Evolutionary conservation across 2,888 invertebrate species (phyloP).

Genomic region (Tipula confusa): DNA sequence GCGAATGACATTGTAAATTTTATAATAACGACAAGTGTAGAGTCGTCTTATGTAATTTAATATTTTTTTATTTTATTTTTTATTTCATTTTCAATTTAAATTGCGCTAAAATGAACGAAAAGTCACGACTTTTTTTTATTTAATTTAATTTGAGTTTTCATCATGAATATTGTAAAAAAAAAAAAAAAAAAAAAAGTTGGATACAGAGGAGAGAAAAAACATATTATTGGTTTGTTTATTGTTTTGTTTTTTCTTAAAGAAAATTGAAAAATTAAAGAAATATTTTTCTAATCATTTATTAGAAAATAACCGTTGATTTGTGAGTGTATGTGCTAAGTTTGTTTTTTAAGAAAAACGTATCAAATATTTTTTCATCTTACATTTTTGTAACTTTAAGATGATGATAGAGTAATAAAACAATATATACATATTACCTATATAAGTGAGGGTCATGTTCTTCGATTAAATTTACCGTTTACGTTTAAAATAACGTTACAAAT

Average conservation of each 20-base stretch:
- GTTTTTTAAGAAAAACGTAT: neutral
- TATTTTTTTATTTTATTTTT: neutral
- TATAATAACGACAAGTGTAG: neutral
- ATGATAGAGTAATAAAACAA: constrained; percentile 20
- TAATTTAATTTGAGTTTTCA: constrained; percentile 7
- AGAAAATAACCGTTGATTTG: neutral
- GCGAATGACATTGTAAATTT: neutral
- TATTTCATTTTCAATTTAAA: neutral
- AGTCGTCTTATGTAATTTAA: neutral
- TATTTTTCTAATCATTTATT: neutral
- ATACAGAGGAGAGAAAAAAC: neutral
- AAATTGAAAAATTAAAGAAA: constrained; percentile 3
- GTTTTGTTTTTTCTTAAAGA: too few species aligned
- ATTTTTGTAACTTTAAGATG: neutral
- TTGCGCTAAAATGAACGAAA: neutral
- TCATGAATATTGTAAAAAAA: neutral
- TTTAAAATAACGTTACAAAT: neutral
- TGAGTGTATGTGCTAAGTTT: neutral
- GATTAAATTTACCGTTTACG: neutral
- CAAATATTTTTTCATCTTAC: neutral
- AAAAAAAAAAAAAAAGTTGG: neutral
- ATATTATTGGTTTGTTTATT: neutral
- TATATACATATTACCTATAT: too few species aligned
- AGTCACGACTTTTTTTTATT: neutral
- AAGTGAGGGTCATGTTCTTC: constrained; percentile 12